These are phyloP conservation scores for Frieseomelitta varia DNA, from an alignment of 1,140 invertebrate species.

Conservation along the genomic window DNA sequence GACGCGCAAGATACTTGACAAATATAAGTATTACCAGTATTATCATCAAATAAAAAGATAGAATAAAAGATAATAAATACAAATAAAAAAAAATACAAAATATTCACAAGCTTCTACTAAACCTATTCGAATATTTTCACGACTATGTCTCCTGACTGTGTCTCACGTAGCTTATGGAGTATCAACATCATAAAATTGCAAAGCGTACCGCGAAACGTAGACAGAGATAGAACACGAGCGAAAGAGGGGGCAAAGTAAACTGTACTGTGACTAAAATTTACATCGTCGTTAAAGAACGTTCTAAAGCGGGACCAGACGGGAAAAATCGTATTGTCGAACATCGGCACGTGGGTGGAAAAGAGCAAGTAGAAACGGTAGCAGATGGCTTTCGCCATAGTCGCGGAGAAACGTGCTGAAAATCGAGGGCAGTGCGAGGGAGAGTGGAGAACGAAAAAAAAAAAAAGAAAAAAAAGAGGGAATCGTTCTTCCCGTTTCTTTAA, in stretches of 20 bases:
- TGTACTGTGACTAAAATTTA: slow-evolving; percentile 43
- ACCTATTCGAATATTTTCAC: no score
- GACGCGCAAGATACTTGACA: no score
- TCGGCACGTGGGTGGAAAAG: neutral
- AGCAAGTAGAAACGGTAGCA: neutral
- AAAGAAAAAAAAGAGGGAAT: slow-evolving; percentile 16
- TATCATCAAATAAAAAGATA: no score
- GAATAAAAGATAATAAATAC: no score
- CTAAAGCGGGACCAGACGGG: neutral
- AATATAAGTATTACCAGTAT: no score
- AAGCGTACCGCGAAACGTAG: neutral
- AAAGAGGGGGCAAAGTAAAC: no score
- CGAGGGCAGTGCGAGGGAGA: neutral
- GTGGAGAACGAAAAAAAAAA: neutral
- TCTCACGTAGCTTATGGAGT: no score
- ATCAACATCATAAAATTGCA: no score
- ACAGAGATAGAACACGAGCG: neutral
- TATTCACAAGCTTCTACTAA: no score
- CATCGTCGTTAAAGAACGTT: slow-evolving; percentile 46
- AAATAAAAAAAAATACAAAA: no score
- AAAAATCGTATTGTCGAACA: slow-evolving; percentile 23
- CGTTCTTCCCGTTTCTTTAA: slow-evolving; percentile 79
- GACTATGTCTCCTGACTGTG: no score
- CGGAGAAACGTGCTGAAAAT: neutral
- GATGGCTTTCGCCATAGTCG: neutral